These are phyloP conservation scores for Rhinella marina DNA, from an alignment of 2,797 vertebrate genomes.

Conservation along the genomic window DNA sequence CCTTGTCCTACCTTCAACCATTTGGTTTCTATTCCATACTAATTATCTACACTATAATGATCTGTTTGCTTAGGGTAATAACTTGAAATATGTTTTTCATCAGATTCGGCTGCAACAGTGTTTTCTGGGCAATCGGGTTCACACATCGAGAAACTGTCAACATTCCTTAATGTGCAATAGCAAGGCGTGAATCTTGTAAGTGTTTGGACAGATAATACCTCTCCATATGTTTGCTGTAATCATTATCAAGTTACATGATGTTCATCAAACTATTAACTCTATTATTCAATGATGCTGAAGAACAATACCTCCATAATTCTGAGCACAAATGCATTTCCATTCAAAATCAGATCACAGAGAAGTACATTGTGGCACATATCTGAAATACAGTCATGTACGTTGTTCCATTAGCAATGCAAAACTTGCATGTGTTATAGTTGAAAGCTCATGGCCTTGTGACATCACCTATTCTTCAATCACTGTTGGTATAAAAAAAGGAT, in stretches of 20 bases:
- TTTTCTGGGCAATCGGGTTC: slow-evolving; percentile 11
- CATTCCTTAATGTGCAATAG: neutral
- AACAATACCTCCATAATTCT: neutral
- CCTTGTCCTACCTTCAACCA: neutral
- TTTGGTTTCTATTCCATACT: neutral
- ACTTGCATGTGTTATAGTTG: no score
- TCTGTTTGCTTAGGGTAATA: neutral
- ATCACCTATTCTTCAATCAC: no score
- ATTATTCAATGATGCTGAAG: neutral
- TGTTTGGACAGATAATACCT: neutral
- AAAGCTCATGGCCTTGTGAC: no score
- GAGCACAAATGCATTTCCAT: no score
- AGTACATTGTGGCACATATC: no score
- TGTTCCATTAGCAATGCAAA: no score
- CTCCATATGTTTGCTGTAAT: neutral
- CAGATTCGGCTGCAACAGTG: neutral
- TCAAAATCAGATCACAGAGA: no score
- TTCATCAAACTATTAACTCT: neutral
- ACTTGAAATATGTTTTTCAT: neutral
- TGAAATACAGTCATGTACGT: no score
- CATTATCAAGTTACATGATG: neutral
- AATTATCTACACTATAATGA: neutral
- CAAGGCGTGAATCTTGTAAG: slow-evolving; percentile 23
- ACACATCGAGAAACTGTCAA: slow-evolving; percentile 22
- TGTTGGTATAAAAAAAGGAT: no score